These are phyloP conservation scores for Luperina nickerlii DNA, from an alignment of 2,888 invertebrate species.

Conservation along the genomic window DNA sequence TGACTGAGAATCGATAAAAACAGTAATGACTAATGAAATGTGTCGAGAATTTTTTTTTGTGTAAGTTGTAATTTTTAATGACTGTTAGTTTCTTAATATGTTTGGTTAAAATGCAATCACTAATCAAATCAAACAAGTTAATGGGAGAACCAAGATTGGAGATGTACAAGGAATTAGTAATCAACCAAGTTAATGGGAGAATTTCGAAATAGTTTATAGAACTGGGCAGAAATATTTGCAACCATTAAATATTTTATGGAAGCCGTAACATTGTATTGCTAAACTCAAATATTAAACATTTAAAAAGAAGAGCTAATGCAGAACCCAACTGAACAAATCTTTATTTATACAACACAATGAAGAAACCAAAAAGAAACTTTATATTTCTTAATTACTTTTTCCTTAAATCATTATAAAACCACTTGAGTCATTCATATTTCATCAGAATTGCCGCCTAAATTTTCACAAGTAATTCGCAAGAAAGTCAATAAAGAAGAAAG, in stretches of 20 bases:
- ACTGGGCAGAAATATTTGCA: not conserved
- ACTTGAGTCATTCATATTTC: conserved; percentile 50
- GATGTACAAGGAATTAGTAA: not conserved
- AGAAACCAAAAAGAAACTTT: conserved; percentile 18
- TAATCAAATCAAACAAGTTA: not conserved
- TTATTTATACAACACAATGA: not conserved
- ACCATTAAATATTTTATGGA: not conserved
- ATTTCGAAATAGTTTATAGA: not conserved
- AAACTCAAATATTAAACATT: not conserved
- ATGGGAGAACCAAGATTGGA: not conserved
- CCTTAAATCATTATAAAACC: conserved; percentile 32
- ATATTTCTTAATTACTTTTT: conserved; percentile 14
- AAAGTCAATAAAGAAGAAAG: conserved; percentile 77
- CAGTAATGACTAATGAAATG: conserved; percentile 2
- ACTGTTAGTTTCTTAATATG: not conserved
- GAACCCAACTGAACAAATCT: not conserved
- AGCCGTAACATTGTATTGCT: not conserved
- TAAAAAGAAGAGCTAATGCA: not conserved
- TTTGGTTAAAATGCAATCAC: not conserved
- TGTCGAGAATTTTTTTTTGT: conserved; percentile 15
- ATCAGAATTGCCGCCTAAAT: conserved; percentile 45
- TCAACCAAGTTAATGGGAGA: not conserved
- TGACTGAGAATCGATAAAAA: conserved; percentile 21
- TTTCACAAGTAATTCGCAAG: conserved; percentile 62
- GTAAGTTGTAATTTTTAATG: conserved; percentile 20